phyloP scores from a whole-genome alignment of 1,140 invertebrate genomes.

The Ectropis grisescens region DNA sequence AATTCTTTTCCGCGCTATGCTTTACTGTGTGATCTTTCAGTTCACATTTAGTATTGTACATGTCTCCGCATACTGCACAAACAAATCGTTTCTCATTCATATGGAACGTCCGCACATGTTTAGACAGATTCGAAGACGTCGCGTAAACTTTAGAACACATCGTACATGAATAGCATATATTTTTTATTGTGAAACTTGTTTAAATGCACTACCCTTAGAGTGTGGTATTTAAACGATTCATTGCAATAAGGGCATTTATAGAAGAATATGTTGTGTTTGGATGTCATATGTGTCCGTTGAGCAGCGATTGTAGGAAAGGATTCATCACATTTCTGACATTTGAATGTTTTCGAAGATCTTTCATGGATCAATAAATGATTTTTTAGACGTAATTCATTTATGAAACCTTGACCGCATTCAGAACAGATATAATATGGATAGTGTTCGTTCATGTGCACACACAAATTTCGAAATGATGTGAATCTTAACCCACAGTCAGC shows the following conservation, averaged over 20 bases:
- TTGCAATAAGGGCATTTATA: constrained; percentile 64
- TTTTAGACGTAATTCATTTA: constrained; percentile 24
- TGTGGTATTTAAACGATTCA: constrained; percentile 63
- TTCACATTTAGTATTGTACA: constrained; percentile 41
- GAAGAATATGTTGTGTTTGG: constrained; percentile 26
- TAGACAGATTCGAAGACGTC: constrained; percentile 45
- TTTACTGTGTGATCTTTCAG: constrained; percentile 47
- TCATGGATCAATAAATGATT: constrained; percentile 34
- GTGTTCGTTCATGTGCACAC: constrained; percentile 56
- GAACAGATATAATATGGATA: constrained; percentile 55
- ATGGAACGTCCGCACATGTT: constrained; percentile 54
- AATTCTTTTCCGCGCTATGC: constrained; percentile 39
- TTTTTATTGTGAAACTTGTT: constrained; percentile 43
- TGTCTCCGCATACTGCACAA: constrained; percentile 51
- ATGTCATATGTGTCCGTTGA: constrained; percentile 37
- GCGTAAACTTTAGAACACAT: constrained; percentile 47
- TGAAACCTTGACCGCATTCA: constrained; percentile 54
- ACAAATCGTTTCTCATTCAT: constrained; percentile 48
- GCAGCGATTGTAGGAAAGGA: constrained; percentile 26
- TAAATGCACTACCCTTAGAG: constrained; percentile 59
- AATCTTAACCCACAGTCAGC: constrained; percentile 39
- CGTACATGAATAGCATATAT: constrained; percentile 49
- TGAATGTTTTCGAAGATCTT: constrained; percentile 8
- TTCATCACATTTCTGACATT: constrained; percentile 41
- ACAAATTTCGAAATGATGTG: constrained; percentile 39